Evolutionary conservation across 1,140 invertebrate genomes (phyloP), one percentile per base, ranked within the genome.

Genomic region (Leptinotarsa undecemlineata): DNA sequence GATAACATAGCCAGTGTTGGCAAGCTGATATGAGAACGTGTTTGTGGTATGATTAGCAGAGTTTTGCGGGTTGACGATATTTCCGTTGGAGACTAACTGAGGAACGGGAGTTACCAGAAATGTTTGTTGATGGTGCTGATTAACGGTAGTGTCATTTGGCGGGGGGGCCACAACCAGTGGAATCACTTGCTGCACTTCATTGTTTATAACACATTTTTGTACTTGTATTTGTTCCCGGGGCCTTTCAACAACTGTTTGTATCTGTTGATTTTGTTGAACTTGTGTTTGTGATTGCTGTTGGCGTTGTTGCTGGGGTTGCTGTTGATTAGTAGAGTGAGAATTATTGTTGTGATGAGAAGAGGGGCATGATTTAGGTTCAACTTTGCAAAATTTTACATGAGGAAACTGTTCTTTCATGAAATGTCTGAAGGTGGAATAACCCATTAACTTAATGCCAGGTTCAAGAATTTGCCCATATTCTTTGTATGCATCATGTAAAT

Each of bases 361-460:
- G 81, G 85, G 79, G 83, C 85, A 86, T 76, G 87, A 87, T 67
- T 87, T 86, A 48, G 87, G 79, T 76, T 92, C 91, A 33, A 89
- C 84, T 84, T 92, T 92, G 72, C 90, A 90, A 82, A 93, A 93
- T 81, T 91, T 92, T 2, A 93, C 89, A 79, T 93, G 90, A 2
- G 92, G 92, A 84, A 94, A 94, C 81, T 93, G 92, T 78, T 92
- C 91, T 81, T 93, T 93, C 90, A 94, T 91, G 80, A 94, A 94
- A 79, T 92, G 89, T 72, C 92, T 86, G 85, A 94, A 94, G 21
- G 92, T 93, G 0, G 92, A 93, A 79, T 93, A 94, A 0, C 92
- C 92, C 91, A 94, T 92, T 2, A 91, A 85, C 85, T 93, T 92
- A 20, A 90, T 88, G 60, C 88, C 88, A 2, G 90, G 89, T 68